A percentile compares a stretch with the other conserved stretches of the same genome.
These are phyloP conservation scores for Pteria penguin DNA, from an alignment of 2,888 invertebrate genomes.

Conservation along the genomic window DNA sequence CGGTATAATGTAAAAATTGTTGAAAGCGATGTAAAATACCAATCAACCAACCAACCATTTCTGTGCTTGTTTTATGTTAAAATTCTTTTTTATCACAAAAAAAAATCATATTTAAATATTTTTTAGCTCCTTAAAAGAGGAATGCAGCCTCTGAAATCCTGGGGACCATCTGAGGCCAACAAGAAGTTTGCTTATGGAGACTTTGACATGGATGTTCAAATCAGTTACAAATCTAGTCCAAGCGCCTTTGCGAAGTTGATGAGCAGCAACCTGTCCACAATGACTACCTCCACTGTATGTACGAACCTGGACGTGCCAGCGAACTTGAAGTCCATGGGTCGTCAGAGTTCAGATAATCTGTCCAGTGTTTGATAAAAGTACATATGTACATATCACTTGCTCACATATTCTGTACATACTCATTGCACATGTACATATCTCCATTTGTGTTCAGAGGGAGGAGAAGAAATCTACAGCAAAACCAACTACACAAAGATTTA, in stretches of 20 bases:
- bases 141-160: constrained; percentile 65
- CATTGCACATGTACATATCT: too few species aligned
- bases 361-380: too few species aligned
- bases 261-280: constrained; percentile 54
- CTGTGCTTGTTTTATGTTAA: background rate
- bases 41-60: too few species aligned
- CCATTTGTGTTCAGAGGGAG: too few species aligned
- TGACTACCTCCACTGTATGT: constrained; percentile 28
- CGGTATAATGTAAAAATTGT: too few species aligned
- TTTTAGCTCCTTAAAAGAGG: constrained; percentile 64
- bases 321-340: background rate
- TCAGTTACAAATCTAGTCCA: constrained; percentile 29
- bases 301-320: background rate
- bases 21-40: too few species aligned
- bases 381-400: too few species aligned
- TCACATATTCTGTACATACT: too few species aligned
- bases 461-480: too few species aligned
- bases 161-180: constrained; percentile 73
- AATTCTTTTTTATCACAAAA: background rate
- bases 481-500: too few species aligned
- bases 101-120: constrained; percentile 3
- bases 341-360: too few species aligned
- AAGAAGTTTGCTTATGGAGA: constrained; percentile 38
- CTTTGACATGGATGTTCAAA: constrained; percentile 28
- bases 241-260: constrained; percentile 53